Conservation (phyloP, 2,888 invertebrate species). For the Dromius quadrimaculatus region DNA sequence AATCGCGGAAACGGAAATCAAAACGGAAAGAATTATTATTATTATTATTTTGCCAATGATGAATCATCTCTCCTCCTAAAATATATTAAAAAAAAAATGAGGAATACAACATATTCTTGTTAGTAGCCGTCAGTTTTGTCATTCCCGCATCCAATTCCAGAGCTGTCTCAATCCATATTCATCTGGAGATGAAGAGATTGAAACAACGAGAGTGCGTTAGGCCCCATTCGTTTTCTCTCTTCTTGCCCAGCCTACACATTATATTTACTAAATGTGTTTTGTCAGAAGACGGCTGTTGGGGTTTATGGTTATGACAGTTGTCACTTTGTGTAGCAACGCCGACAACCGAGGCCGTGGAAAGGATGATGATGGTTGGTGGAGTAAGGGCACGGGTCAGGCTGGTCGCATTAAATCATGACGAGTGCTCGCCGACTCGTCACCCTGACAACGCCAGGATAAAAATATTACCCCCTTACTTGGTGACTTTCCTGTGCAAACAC, state of each 20-base stretch:
- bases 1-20: no score
- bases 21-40: no score
- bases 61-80: no score
- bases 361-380: neutral
- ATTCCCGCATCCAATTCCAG: neutral
- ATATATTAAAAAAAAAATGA: no score
- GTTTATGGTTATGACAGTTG: constrained; percentile 54
- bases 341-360: constrained; percentile 6
- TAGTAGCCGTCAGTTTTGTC: neutral
- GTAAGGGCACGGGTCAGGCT: constrained; percentile 32
- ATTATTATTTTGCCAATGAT: no score
- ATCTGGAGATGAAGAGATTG: constrained; percentile 13
- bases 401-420: constrained; percentile 49
- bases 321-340: constrained; percentile 53
- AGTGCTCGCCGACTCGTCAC: constrained; percentile 44
- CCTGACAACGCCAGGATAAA: constrained; percentile 39
- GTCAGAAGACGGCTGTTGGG: constrained; percentile 51
- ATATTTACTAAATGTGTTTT: constrained; percentile 55
- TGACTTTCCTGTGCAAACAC: constrained; percentile 16
- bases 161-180: constrained; percentile 19
- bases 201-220: constrained; percentile 25
- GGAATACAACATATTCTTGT: neutral
- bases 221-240: neutral
- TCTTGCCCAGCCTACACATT: constrained; percentile 41
- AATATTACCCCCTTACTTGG: constrained; percentile 48